These are phyloP conservation scores for Erebia ligea DNA, from an alignment of 2,888 invertebrate species.

Conservation along the genomic window DNA sequence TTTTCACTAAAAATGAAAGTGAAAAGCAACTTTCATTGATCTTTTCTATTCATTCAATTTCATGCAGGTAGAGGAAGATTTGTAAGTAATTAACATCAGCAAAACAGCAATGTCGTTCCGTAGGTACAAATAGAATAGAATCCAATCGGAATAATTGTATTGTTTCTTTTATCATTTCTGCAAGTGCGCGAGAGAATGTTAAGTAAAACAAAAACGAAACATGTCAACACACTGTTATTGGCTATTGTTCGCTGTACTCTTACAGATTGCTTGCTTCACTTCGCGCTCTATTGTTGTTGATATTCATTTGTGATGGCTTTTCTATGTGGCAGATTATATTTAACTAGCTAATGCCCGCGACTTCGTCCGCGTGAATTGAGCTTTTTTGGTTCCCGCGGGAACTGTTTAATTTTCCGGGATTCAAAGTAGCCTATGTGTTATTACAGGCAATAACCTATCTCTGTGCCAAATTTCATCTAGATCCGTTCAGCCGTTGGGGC, in stretches of 20 bases:
- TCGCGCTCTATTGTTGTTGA: slow-evolving; percentile 29
- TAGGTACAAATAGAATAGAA: slow-evolving; percentile 20
- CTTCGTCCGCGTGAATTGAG: no score
- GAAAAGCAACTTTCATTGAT: no score
- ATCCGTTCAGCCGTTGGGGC: no score
- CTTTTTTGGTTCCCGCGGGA: no score
- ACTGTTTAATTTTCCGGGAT: no score
- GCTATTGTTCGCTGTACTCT: slow-evolving; percentile 33
- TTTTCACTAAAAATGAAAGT: no score
- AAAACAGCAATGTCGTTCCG: slow-evolving; percentile 5
- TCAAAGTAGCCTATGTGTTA: no score
- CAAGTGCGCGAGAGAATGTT: slow-evolving; percentile 21
- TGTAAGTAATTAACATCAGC: neutral
- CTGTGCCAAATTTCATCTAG: no score
- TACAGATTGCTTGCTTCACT: slow-evolving; percentile 29
- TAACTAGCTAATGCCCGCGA: no score
- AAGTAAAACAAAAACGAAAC: slow-evolving; percentile 27
- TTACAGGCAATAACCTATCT: no score
- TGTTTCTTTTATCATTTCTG: slow-evolving; percentile 24
- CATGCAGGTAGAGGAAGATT: neutral
- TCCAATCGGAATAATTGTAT: slow-evolving; percentile 16
- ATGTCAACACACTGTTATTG: slow-evolving; percentile 31
- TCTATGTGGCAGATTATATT: neutral
- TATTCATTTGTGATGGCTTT: slow-evolving; percentile 23
- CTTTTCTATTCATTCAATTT: no score